Evolutionary conservation across 2,113 vertebrate genomes (phyloP).

Genomic region (Ceyx cyanopectus): DNA sequence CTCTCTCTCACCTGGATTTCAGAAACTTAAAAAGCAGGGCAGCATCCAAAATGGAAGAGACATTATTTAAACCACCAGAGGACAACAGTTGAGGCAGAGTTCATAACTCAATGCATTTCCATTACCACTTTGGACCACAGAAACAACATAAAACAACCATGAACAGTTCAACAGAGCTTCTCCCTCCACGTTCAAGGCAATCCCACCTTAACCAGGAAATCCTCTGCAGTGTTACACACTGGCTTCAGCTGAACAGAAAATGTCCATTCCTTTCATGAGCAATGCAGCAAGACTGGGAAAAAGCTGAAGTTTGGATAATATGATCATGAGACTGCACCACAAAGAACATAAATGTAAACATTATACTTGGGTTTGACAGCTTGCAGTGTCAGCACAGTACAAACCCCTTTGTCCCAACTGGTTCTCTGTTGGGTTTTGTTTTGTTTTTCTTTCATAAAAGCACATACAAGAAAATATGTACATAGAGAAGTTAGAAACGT

Average conservation of each 20-base stretch:
- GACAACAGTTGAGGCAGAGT: not conserved
- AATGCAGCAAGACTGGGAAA: not conserved
- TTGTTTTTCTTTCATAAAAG: constrained; percentile 43
- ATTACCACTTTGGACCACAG: constrained; percentile 28
- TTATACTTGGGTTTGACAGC: not conserved
- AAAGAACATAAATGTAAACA: constrained; percentile 64
- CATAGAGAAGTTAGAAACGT: constrained; percentile 59
- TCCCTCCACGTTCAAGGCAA: not conserved
- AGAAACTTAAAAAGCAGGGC: not conserved
- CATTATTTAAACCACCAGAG: not conserved
- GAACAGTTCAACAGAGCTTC: not conserved
- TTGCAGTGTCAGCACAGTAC: constrained; percentile 12
- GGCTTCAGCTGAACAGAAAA: not conserved
- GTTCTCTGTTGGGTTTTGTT: not conserved
- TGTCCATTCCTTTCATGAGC: not conserved
- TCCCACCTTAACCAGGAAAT: not conserved
- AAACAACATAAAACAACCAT: not conserved
- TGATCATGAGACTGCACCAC: constrained; percentile 11
- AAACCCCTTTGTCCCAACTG: not conserved
- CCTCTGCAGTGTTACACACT: not conserved
- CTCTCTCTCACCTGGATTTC: constrained; percentile 27
- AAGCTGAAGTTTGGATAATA: not conserved
- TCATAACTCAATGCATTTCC: not conserved
- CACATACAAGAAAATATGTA: constrained; percentile 60
- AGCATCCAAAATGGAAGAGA: not conserved